phyloP scores from a whole-genome alignment of 2,888 invertebrate genomes.

The Scaptomyza flava region DNA sequence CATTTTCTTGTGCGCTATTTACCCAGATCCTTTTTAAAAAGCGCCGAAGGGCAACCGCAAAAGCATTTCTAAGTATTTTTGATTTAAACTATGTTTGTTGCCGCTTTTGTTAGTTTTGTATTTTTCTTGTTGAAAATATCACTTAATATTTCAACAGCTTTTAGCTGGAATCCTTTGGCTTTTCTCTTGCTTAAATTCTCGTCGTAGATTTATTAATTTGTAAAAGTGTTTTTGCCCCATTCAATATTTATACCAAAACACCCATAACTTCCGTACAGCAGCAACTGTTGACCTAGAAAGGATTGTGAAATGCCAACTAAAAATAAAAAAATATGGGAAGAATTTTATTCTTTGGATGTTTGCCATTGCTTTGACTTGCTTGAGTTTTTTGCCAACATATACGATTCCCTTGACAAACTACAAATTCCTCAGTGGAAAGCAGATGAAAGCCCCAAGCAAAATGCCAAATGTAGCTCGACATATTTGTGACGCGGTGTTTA shows the following conservation, averaged over 20 bases:
- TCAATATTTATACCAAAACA: background rate
- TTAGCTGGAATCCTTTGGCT: background rate
- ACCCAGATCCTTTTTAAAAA: constrained; percentile 59
- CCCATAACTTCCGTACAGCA: background rate
- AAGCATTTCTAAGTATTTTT: constrained; percentile 46
- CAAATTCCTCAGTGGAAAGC: background rate
- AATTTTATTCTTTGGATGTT: constrained; percentile 59
- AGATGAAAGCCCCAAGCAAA: background rate
- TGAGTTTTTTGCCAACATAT: constrained; percentile 51
- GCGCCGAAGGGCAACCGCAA: constrained; percentile 21
- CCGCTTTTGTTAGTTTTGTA: background rate
- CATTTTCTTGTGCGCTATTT: constrained; percentile 71
- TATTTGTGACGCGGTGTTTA: constrained; percentile 12
- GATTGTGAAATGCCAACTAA: constrained; percentile 51
- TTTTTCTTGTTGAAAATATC: background rate
- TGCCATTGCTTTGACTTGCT: constrained; percentile 32
- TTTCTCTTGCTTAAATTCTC: background rate
- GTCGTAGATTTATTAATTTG: background rate
- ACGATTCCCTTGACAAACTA: constrained; percentile 14
- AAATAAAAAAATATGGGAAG: constrained; percentile 13
- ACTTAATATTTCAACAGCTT: background rate
- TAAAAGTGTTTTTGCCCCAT: background rate
- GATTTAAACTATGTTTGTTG: constrained; percentile 45
- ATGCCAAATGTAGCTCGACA: constrained; percentile 24
- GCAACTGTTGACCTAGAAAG: constrained; percentile 60